These are phyloP conservation scores for Zosterops hypoxanthus DNA, from an alignment of 2,113 vertebrate species.

Conservation along the genomic window DNA sequence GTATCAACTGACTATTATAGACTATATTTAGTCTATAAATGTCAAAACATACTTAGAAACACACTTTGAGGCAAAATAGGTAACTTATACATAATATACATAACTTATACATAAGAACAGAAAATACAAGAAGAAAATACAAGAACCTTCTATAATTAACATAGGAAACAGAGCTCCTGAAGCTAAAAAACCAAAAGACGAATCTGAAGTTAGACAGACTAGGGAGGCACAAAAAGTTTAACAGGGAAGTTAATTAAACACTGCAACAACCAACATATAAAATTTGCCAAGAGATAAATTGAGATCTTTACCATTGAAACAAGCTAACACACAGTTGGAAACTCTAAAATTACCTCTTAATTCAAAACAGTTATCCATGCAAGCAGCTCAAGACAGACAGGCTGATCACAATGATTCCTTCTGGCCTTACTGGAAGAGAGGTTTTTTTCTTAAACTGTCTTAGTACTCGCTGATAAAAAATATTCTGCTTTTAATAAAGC, in stretches of 20 bases:
- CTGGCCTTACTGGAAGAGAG: not conserved
- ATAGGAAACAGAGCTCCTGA: not conserved
- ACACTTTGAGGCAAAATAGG: not conserved
- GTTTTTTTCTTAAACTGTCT: not conserved
- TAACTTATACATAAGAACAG: not conserved
- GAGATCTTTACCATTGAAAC: not conserved
- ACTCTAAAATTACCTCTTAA: not conserved
- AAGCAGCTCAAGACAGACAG: not conserved
- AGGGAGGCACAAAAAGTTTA: not conserved
- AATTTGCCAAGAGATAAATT: not conserved
- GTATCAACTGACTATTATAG: too few species aligned
- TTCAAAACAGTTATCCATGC: not conserved
- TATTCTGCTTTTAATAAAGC: not conserved
- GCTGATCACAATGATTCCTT: not conserved
- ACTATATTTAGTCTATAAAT: not conserved
- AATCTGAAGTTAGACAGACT: not conserved
- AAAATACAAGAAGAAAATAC: not conserved
- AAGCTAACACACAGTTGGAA: not conserved
- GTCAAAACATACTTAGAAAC: not conserved
- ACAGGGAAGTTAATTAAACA: not conserved
- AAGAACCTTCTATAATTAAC: not conserved
- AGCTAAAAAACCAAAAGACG: not conserved
- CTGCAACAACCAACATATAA: accelerated
- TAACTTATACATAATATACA: not conserved
- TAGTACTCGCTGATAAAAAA: not conserved